A percentile compares a stretch with the other conserved stretches of the same genome.
Evolutionary conservation across 1,140 invertebrate genomes (phyloP).

Genomic region (Ceratitis capitata): DNA sequence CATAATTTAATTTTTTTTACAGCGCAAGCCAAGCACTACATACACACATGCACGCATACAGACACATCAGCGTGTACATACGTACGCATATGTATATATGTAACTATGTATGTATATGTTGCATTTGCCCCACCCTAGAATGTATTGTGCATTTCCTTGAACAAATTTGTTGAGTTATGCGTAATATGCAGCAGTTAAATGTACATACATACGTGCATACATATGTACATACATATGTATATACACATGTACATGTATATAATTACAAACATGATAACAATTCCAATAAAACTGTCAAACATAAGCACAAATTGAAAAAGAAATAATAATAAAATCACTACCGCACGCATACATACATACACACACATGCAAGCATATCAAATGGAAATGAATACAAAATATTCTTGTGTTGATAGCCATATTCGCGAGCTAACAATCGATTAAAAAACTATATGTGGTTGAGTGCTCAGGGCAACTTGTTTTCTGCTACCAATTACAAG

Average conservation of each 20-base stretch:
- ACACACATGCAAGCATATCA: not conserved
- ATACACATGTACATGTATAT: too few species aligned
- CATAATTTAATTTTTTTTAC: slow-evolving; percentile 18
- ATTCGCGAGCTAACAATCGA: not conserved
- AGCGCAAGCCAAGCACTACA: not conserved
- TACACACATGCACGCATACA: not conserved
- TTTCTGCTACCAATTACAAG: slow-evolving; percentile 4
- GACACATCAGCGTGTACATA: too few species aligned
- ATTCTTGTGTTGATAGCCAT: not conserved
- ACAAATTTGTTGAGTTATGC: not conserved
- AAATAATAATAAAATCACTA: not conserved
- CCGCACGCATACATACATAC: not conserved
- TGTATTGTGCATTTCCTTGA: slow-evolving; percentile 3
- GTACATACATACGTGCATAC: too few species aligned
- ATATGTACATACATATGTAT: too few species aligned
- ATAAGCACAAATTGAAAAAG: not conserved
- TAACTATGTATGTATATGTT: too few species aligned
- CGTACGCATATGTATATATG: too few species aligned
- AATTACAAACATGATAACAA: slow-evolving; percentile 37
- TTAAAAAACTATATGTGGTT: not conserved
- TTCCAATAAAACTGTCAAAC: slow-evolving; percentile 35
- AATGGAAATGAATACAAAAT: not conserved
- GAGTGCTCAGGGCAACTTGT: not conserved
- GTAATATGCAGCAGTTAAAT: slow-evolving; percentile 14
- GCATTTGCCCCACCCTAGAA: slow-evolving; percentile 28